A percentile compares a stretch with the other conserved stretches of the same genome.
Conservation (phyloP, 64 coral and sea anemone species). For the Porites australiensis region DNA sequence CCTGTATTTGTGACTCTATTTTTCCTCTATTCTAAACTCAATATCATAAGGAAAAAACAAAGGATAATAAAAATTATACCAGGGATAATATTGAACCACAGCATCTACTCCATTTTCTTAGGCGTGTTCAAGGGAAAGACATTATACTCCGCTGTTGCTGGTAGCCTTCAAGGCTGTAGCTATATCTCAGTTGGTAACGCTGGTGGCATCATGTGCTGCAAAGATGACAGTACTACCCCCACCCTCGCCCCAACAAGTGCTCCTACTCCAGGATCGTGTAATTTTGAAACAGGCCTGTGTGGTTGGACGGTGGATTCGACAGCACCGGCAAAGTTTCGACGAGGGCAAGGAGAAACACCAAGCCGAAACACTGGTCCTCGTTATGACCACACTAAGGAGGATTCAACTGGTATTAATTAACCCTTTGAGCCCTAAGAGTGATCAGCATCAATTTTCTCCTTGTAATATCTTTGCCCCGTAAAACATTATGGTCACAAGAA, state of each 20-base stretch:
- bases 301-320: conserved; percentile 57
- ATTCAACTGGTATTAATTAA: conserved; percentile 53
- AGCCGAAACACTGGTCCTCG: conserved; percentile 87
- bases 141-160: conserved; percentile 52
- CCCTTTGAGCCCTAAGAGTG: neutral
- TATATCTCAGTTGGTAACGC: conserved; percentile 64
- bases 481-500: too few relatives aligned
- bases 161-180: conserved; percentile 70
- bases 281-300: conserved; percentile 71
- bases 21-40: too few relatives aligned
- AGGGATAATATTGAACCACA: too few relatives aligned
- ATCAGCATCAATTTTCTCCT: too few relatives aligned
- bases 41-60: too few relatives aligned
- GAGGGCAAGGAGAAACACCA: conserved; percentile 69
- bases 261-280: conserved; percentile 76
- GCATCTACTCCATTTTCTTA: neutral
- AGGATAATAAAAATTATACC: too few relatives aligned
- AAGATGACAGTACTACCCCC: conserved; percentile 69
- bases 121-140: conserved; percentile 66
- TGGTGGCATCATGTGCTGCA: conserved; percentile 95
- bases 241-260: conserved; percentile 44
- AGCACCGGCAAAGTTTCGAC: conserved; percentile 13
- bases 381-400: conserved; percentile 89
- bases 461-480: too few relatives aligned
- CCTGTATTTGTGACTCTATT: too few relatives aligned